Base-by-base conservation (phyloP, 1,140 invertebrate genomes). In the Chelonus insularis region DNA sequence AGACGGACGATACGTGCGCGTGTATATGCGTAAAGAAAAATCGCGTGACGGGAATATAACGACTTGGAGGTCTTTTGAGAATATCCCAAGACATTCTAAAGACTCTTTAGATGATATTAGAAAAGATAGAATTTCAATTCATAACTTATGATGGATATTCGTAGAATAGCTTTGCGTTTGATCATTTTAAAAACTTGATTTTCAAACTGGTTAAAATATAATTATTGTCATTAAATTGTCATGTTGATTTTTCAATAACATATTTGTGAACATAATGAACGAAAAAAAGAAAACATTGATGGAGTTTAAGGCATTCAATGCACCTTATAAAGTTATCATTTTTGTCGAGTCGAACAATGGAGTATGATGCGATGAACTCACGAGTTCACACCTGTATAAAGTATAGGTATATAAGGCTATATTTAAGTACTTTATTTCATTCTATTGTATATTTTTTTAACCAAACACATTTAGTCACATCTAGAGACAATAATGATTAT, bases 21-120 rank as follows among this genome's bases (percentile, higher is more conserved):
- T 32, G 43, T 60, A 52, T 18, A 59, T 37, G 12, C 34, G 52
- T 48, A 58, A 36, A 34, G 16, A 37, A 60, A 36, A 50, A 60
- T 60, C 29, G 57, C 57, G 57, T 60, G 57, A 60, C 57, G 34
- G 29, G 57, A 34, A 60, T 60, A 60, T 59, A 48, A 50, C 57
- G 16, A 50, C 9, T 12, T 6, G 37, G 45, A 59, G 20, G 34
- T 59, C 32, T 47, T 32, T 21, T 32, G 11, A 21, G 14, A 50
- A 20, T 16, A 41, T 25, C 52, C 20, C 12, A 8, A 21, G 5
- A 56, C 18, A 34, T 25, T 36, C 50, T 29, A 23, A n/a, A 50
- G 14, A 39, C n/a, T 39, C 47, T 32, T n/a, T n/a, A n/a, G n/a
- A n/a, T n/a, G n/a, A n/a, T n/a, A n/a, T n/a, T n/a, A n/a, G n/a